These are phyloP conservation scores for Candoia aspera DNA, from an alignment of 2,113 vertebrate genomes.

Conservation along the genomic window DNA sequence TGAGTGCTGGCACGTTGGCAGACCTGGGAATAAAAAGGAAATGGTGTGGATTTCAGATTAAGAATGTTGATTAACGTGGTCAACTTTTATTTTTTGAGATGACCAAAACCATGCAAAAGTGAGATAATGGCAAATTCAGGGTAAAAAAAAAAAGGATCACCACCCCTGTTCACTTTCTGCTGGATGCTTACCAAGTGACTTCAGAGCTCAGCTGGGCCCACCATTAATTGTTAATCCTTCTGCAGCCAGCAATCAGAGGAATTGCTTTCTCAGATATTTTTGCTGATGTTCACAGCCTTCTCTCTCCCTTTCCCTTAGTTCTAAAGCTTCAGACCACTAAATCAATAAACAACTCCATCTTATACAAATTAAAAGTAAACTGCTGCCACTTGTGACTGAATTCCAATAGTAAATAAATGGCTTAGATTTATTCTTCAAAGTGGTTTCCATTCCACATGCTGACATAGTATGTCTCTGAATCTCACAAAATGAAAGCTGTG, in stretches of 20 bases:
- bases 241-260: constrained; percentile 47
- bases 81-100: not conserved
- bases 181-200: constrained; percentile 15
- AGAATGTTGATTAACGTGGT: not conserved
- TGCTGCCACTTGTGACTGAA: constrained; percentile 39
- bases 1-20: constrained; percentile 54
- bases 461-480: constrained; percentile 15
- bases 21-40: constrained; percentile 65
- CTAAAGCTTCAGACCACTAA: constrained; percentile 39
- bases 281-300: constrained; percentile 49
- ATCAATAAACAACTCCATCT: constrained; percentile 50
- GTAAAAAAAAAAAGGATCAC: not conserved
- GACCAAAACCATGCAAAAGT: not conserved
- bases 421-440: constrained; percentile 42
- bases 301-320: not conserved
- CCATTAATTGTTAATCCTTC: constrained; percentile 42
- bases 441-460: not conserved
- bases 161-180: constrained; percentile 20
- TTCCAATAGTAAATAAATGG: constrained; percentile 46
- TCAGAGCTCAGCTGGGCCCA: constrained; percentile 32
- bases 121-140: not conserved
- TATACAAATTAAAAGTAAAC: constrained; percentile 51
- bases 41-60: constrained; percentile 20
- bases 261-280: constrained; percentile 46
- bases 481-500: constrained; percentile 28